phyloP scores from a whole-genome alignment of 2,888 invertebrate species.

The Meteorus cinctellus region DNA sequence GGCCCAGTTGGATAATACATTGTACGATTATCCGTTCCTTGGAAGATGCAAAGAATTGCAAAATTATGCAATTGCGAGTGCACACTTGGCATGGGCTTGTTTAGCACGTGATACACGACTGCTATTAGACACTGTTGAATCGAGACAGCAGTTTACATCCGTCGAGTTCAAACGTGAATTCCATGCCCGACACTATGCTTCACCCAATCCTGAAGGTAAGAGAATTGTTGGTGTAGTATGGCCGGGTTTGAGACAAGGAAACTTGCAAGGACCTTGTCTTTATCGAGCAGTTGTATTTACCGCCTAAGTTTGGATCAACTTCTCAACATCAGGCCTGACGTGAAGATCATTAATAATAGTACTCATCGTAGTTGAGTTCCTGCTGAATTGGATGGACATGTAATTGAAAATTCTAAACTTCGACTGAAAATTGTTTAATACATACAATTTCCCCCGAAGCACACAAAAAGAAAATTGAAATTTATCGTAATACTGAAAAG shows the following conservation, averaged over 20 bases:
- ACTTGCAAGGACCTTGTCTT: slow-evolving; percentile 75
- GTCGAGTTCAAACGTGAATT: slow-evolving; percentile 74
- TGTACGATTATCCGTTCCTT: slow-evolving; percentile 95
- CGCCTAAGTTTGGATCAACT: slow-evolving; percentile 42
- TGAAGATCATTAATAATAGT: slow-evolving; percentile 28
- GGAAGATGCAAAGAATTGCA: slow-evolving; percentile 85
- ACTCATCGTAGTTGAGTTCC: not conserved
- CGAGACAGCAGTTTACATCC: slow-evolving; percentile 44
- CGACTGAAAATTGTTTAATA: not conserved
- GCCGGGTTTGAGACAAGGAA: slow-evolving; percentile 77
- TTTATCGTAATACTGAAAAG: too few relatives aligned
- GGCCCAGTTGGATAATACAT: slow-evolving; percentile 86
- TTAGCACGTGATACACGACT: slow-evolving; percentile 63
- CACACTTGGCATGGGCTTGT: slow-evolving; percentile 88
- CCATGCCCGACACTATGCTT: slow-evolving; percentile 78
- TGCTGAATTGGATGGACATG: slow-evolving; percentile 20
- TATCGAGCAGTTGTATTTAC: slow-evolving; percentile 80
- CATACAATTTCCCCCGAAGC: not conserved
- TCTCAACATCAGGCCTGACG: not conserved
- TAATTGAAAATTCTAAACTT: slow-evolving; percentile 17
- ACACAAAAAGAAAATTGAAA: not conserved
- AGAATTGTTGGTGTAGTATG: slow-evolving; percentile 78
- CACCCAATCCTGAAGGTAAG: slow-evolving; percentile 74
- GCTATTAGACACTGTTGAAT: slow-evolving; percentile 66
- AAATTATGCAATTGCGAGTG: slow-evolving; percentile 87